Conservation (phyloP, 1,140 invertebrate genomes). For the Bombus balteatus region DNA sequence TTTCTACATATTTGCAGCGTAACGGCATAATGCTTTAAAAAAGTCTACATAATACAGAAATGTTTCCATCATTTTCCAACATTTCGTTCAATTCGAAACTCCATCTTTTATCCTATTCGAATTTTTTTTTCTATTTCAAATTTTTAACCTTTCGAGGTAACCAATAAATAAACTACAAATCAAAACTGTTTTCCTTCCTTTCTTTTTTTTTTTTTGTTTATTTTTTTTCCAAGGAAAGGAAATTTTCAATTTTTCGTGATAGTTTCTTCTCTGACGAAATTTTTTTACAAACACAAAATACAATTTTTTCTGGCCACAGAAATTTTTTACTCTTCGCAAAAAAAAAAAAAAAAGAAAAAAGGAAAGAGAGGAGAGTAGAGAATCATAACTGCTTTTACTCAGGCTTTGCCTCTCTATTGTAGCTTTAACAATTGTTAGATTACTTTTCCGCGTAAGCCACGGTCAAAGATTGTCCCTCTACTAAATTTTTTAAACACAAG, state of each 20-base stretch:
- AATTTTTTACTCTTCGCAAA: neutral
- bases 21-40: constrained; percentile 2
- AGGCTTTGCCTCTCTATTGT: no score
- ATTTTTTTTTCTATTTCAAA: neutral
- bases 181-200: neutral
- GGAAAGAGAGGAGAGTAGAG: neutral
- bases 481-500: neutral
- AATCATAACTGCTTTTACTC: constrained; percentile 1
- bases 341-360: neutral
- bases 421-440: neutral
- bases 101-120: no score
- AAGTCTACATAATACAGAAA: neutral
- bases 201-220: no score
- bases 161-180: neutral
- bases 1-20: constrained; percentile 32
- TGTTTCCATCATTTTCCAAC: neutral
- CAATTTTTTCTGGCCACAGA: neutral
- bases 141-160: neutral
- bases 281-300: neutral
- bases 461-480: no score
- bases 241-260: neutral
- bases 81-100: no score
- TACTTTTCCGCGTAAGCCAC: neutral
- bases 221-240: neutral
- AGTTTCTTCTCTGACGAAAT: neutral